Evolutionary conservation across 2,888 invertebrate genomes (phyloP), one percentile per base, ranked within the genome.

Genomic region (Metallyticus violacea): DNA sequence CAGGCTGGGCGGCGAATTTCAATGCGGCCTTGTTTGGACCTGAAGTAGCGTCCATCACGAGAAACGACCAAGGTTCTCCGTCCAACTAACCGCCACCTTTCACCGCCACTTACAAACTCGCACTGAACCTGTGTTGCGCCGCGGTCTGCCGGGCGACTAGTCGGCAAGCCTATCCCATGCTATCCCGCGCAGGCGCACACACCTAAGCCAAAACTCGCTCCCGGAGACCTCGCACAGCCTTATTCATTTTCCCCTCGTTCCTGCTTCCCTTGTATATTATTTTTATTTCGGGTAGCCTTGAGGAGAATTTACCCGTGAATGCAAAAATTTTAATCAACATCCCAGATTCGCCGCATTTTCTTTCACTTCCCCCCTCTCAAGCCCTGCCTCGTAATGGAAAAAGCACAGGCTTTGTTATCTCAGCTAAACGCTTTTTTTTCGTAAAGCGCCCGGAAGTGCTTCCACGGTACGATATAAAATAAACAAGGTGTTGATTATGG

Each of bases 161-260:
- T 81, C 62, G 26, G 80, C 85, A 81, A 85, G 77, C 62, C 85
- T 81, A 26, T 9, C 84, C 26, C n/a, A n/a, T n/a, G n/a, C n/a
- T n/a, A n/a, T n/a, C n/a, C n/a, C n/a, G n/a, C 25, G 80, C 30
- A 79, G 27, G 27, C 79, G 79, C 85, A 81, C 80, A 81, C 81
- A 81, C 85, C 40, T 62, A 62, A 62, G 3, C 85, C 80, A 40
- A 79, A 28, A 85, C 85, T 85, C 85, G 85, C 85, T 6, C 85
- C 79, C 85, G 28, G 77, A 62, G 40, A 62, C 40, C 40, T 62
- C 85, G 9, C 62, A 28, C 79, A 28, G 25, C 78, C 79, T 62
- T 62, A 62, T 81, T 62, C 83, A 83, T 77, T 83, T 83, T 77
- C 83, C 76, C 77, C 77, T 29, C 77, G 77, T 28, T 9, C 83